Base-by-base conservation (phyloP, 2,797 vertebrate species). In the Macrochelys suwanniensis region DNA sequence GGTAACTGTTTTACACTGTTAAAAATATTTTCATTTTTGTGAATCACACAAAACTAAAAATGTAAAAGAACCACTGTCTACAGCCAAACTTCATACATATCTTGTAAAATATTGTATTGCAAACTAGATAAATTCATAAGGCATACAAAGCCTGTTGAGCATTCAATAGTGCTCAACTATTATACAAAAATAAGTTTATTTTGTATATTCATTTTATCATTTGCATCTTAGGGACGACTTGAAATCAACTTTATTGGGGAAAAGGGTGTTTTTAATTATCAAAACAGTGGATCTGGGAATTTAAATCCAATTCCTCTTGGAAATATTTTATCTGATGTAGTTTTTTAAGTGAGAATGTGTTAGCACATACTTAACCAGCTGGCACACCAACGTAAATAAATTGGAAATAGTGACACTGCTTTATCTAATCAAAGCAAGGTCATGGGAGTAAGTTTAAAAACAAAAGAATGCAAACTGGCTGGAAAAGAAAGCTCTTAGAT, bases 101-200 rank as follows among this genome's bases (percentile, higher is more conserved):
- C 42, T 88, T 84, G 5, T 45, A 91, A 91, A 91, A 95, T 12
- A 42, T 42, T 42, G 2, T 74, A 94, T 93, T 93, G 51, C 84
- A 71, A 92, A 54, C 12, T 59, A 82, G 86, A 90, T 12, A 78
- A 4, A n/a, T 47, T 80, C 82, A 53, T 31, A 87, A 23, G 31
- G 50, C 13, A 91, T 85, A 91, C 21, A 89, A 94, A 95, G 31
- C 76, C n/a, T 26, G 49, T 68, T 4, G 68, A 93, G 26, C 5
- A 85, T 31, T 84, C 17, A 53, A 7, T 0, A 0, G 12, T 71
- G 85, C 13, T 77, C 33, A 25, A 80, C n/a, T 86, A 89, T 42
- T 87, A 57, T 6, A 82, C 2, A 71, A 71, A 96, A 93, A 80
- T 49, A 81, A 1, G 1, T 1, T 6, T 15, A 83, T 81, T 85